These are phyloP conservation scores for Galerucella pusilla DNA, from an alignment of 2,888 invertebrate species.

Conservation along the genomic window DNA sequence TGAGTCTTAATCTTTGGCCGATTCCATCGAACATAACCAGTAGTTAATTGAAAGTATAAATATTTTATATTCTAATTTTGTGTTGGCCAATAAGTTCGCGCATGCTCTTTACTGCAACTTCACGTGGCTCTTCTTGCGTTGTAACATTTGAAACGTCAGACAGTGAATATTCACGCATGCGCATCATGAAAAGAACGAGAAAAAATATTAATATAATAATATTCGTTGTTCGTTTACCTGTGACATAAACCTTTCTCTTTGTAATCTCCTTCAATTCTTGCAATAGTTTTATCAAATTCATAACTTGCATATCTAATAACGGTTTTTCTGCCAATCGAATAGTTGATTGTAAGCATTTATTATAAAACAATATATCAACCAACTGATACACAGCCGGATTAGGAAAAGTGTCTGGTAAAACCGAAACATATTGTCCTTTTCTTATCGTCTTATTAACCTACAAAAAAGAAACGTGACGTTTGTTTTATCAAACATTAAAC, in stretches of 20 bases:
- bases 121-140: too few relatives aligned
- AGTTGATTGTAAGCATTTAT: constrained; percentile 44
- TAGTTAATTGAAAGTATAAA: too few relatives aligned
- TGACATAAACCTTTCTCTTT: constrained; percentile 47
- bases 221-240: constrained; percentile 33
- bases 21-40: too few relatives aligned
- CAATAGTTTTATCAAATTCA: constrained; percentile 34
- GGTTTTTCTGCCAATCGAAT: constrained; percentile 20
- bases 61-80: too few relatives aligned
- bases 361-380: constrained; percentile 48
- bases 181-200: too few relatives aligned
- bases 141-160: too few relatives aligned
- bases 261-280: constrained; percentile 43
- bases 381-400: constrained; percentile 46
- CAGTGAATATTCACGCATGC: too few relatives aligned
- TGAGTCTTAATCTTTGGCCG: too few relatives aligned
- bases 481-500: background rate
- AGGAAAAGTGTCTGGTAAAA: constrained; percentile 23
- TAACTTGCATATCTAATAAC: constrained; percentile 30
- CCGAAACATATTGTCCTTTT: background rate
- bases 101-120: too few relatives aligned
- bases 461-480: background rate
- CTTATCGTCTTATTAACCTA: constrained; percentile 11
- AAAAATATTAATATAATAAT: too few relatives aligned
- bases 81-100: too few relatives aligned